Conservation (phyloP, 2,797 vertebrate species). For the Rhinoraja longicauda region DNA sequence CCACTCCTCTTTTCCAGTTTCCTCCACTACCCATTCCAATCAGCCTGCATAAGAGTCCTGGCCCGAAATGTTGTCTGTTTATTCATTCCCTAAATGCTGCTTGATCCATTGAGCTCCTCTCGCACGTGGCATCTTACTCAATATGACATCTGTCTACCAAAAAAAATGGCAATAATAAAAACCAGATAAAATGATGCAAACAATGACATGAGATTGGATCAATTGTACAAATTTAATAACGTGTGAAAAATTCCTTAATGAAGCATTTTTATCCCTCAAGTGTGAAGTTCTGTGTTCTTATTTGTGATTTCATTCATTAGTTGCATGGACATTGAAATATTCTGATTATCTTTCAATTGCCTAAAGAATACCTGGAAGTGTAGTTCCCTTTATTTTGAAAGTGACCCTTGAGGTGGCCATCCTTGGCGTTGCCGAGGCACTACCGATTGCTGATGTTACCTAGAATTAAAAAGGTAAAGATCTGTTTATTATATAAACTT, state of each 20-base stretch:
- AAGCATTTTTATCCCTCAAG: not conserved
- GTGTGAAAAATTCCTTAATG: not conserved
- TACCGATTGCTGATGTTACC: slow-evolving; percentile 45
- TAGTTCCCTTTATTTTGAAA: slow-evolving; percentile 71
- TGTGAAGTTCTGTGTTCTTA: too few relatives aligned
- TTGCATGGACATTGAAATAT: not conserved
- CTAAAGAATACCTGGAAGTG: slow-evolving; percentile 66
- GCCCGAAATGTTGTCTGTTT: too few relatives aligned
- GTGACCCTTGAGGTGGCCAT: slow-evolving; percentile 79
- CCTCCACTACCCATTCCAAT: too few relatives aligned
- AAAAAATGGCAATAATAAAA: not conserved
- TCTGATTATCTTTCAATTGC: not conserved
- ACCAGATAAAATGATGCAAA: not conserved
- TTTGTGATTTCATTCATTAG: not conserved
- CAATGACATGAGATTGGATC: not conserved
- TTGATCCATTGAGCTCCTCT: too few relatives aligned
- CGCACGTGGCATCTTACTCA: too few relatives aligned
- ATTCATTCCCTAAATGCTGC: too few relatives aligned
- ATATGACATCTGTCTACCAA: too few relatives aligned
- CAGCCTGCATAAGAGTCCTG: too few relatives aligned
- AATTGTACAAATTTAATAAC: not conserved
- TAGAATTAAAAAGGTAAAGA: slow-evolving; percentile 41
- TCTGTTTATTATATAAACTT: not conserved
- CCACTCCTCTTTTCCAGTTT: too few relatives aligned
- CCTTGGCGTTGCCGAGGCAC: slow-evolving; percentile 44